Evolutionary conservation across 2,888 invertebrate species (phyloP).

Genomic region (Volucella bombylans): DNA sequence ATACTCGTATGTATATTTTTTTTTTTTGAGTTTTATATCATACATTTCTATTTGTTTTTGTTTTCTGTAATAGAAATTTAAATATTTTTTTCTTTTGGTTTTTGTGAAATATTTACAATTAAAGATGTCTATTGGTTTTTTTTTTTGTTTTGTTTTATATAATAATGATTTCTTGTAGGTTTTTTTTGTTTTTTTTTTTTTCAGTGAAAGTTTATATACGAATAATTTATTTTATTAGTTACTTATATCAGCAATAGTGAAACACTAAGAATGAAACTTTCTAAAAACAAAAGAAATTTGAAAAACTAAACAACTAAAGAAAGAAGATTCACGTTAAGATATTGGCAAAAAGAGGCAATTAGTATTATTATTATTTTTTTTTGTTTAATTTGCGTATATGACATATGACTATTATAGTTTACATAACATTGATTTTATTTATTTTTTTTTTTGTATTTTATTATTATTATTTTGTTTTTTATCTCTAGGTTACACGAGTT

Average conservation of each 20-base stretch:
- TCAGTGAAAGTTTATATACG: neutral
- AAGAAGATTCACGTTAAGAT: constrained; percentile 62
- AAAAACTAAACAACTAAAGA: constrained; percentile 21
- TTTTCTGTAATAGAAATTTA: constrained; percentile 43
- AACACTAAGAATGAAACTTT: constrained; percentile 60
- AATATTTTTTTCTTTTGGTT: constrained; percentile 20
- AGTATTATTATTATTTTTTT: constrained; percentile 1
- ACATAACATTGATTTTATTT: constrained; percentile 65
- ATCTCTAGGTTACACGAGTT: constrained; percentile 69
- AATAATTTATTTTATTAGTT: constrained; percentile 23
- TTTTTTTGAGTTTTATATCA: constrained; percentile 64
- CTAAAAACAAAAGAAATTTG: constrained; percentile 2
- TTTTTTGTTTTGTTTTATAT: constrained; percentile 61
- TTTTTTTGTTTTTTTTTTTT: constrained; percentile 10
- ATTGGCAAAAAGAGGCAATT: constrained; percentile 74
- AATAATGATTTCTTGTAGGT: constrained; percentile 72
- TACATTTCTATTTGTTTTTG: constrained; percentile 8
- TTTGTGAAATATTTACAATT: constrained; percentile 67
- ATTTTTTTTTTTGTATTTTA: constrained; percentile 39
- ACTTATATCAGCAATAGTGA: constrained; percentile 59
- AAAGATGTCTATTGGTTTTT: constrained; percentile 49
- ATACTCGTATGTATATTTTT: neutral
- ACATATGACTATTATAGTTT: constrained; percentile 70
- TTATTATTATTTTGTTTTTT: constrained; percentile 29
- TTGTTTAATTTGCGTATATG: constrained; percentile 70